Evolutionary conservation across 2,888 invertebrate species (phyloP).

Genomic region (Apeira syringaria): DNA sequence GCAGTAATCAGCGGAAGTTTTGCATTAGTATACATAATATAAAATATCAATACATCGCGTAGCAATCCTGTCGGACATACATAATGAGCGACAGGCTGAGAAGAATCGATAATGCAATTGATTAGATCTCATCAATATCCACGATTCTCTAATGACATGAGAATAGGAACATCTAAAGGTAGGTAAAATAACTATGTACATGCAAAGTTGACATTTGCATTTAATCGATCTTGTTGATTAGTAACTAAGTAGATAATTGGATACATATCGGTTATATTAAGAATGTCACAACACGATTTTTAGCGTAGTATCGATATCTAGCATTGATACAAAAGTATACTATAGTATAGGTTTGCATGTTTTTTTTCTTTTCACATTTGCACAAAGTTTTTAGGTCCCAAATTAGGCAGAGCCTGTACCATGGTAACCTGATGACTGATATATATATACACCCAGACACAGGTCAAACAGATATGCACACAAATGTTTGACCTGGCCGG

Average conservation of each 20-base stretch:
- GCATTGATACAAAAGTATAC: no score
- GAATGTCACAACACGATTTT: slow-evolving; percentile 39
- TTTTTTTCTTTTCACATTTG: no score
- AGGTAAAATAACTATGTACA: slow-evolving; percentile 23
- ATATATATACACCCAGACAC: no score
- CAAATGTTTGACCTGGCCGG: no score
- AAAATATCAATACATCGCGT: slow-evolving; percentile 13
- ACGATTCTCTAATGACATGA: slow-evolving; percentile 20
- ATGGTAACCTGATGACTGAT: no score
- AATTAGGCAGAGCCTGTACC: no score
- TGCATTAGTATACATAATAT: background rate
- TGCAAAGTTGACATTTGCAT: slow-evolving; percentile 25
- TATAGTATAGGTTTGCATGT: no score
- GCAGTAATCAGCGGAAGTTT: background rate
- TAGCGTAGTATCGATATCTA: slow-evolving; percentile 39
- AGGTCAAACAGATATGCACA: no score
- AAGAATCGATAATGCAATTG: slow-evolving; percentile 30
- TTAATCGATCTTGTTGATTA: slow-evolving; percentile 28
- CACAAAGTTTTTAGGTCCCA: no score
- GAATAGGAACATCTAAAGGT: slow-evolving; percentile 11
- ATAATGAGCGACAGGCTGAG: slow-evolving; percentile 25
- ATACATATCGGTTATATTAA: slow-evolving; percentile 34
- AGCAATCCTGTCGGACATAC: slow-evolving; percentile 17
- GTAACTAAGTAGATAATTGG: slow-evolving; percentile 19
- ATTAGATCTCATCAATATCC: slow-evolving; percentile 29